A percentile compares a stretch with the other conserved stretches of the same genome.
These are phyloP conservation scores for Acanthoscelides obtectus DNA, from an alignment of 2,888 invertebrate genomes.

Conservation along the genomic window DNA sequence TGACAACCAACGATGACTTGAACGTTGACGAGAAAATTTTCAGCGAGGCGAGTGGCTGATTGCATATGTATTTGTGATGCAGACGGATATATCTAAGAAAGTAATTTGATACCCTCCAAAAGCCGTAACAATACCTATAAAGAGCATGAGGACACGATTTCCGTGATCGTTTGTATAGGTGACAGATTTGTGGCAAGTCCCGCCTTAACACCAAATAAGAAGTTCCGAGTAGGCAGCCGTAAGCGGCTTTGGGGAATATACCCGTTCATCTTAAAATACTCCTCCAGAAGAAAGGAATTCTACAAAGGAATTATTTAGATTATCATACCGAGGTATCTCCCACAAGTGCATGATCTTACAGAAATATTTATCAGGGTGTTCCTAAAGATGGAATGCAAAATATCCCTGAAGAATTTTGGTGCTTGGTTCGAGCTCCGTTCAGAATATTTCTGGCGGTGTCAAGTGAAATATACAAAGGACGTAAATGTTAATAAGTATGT, in stretches of 20 bases:
- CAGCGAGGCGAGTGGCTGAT: too few species aligned
- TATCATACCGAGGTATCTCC: constrained; percentile 3
- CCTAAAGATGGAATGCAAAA: background rate
- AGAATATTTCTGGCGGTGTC: too few species aligned
- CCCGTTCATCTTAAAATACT: constrained; percentile 31
- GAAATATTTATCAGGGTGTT: background rate
- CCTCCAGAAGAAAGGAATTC: constrained; percentile 8
- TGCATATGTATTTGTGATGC: too few species aligned
- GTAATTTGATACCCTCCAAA: too few species aligned
- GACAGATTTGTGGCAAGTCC: constrained; percentile 35
- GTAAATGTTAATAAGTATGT: too few species aligned
- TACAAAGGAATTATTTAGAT: constrained; percentile 17
- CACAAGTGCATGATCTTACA: background rate
- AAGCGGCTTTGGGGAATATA: constrained; percentile 24
- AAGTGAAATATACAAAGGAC: too few species aligned
- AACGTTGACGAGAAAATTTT: too few species aligned
- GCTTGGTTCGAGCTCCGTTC: too few species aligned
- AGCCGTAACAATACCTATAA: too few species aligned
- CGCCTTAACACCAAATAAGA: constrained; percentile 24
- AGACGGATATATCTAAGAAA: too few species aligned
- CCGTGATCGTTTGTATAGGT: constrained; percentile 17
- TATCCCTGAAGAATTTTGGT: background rate
- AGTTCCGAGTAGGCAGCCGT: constrained; percentile 28
- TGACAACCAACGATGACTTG: too few species aligned
- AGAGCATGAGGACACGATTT: too few species aligned